Base-by-base conservation (phyloP, 1,140 invertebrate genomes). In the Drosophila pseudoobscura region DNA sequence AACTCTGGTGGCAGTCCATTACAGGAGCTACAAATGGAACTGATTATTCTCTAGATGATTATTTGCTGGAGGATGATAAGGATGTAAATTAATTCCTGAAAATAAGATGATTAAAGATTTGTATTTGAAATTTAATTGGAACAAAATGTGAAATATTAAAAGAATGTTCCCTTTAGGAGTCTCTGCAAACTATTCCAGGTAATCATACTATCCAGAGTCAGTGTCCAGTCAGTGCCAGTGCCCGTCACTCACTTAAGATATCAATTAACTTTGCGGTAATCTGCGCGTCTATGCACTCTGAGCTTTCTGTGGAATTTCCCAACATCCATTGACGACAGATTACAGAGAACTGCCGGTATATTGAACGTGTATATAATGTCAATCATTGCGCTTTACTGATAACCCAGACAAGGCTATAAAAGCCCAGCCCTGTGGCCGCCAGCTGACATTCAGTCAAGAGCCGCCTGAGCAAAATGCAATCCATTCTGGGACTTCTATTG, bases 401-500 rank as follows among this genome's bases (percentile, higher is more conserved):
- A 74, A 65, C 49, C 47, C 43, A 43, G 46, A 8, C 22, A 29
- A n/a, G 46, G 20, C 46, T 74, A 74, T 74, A 74, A 64, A 74
- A 74, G 43, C 59, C 13, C 29, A 6, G 44, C 20, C 58, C 22
- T 11, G 9, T 35, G n/a, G 6, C 20, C 15, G 39, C n/a, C n/a
- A 8, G 9, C 29, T 52, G 56, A 61, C 46, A 74, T 57, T 74
- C 59, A 74, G 59, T 74, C 22, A 49, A 49, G 52, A 57, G 35
- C 29, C 6, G 9, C 22, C 22, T 26, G 43, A 11, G 63, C 65
- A 47, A 46, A 60, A 80, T 80, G 77, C 53, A 54, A 51, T 17
- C 43, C 3, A 59, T 35, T 22, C 20, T 75, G 4, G n/a, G 41
- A 0, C 44, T 79, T 6, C 8, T 78, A 22, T 2, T 78, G 24